Percentiles rank a stretch among this genome's conserved stretches.
These are phyloP conservation scores for Oegoconia quadripuncta DNA, from an alignment of 2,888 invertebrate species.

Conservation along the genomic window DNA sequence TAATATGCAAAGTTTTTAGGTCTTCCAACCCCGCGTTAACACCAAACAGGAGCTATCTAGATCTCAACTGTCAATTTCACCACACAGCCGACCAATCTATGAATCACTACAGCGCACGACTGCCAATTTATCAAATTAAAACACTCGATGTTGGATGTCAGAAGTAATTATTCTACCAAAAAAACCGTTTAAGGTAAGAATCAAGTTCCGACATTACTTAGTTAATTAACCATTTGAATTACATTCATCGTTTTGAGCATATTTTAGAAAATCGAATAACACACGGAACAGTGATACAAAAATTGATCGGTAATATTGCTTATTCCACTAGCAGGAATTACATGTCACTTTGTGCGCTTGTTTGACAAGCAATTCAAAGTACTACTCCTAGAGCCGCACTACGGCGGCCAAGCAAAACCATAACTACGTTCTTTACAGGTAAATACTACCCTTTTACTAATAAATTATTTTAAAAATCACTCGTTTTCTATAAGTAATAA, in stretches of 20 bases:
- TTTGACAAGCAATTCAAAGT: slow-evolving; percentile 58
- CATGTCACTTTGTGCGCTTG: slow-evolving; percentile 65
- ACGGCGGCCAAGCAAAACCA: slow-evolving; percentile 10
- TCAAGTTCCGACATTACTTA: no score
- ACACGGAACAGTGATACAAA: no score
- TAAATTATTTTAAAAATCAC: slow-evolving; percentile 70
- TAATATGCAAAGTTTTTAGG: slow-evolving; percentile 5
- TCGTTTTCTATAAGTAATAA: slow-evolving; percentile 60
- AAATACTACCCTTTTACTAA: slow-evolving; percentile 62
- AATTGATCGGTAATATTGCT: slow-evolving; percentile 51
- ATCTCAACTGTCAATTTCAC: slow-evolving; percentile 6
- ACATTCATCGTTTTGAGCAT: no score
- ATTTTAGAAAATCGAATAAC: no score
- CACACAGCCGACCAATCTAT: no score
- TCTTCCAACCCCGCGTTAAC: slow-evolving; percentile 1
- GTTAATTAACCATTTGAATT: no score
- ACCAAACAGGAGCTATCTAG: neutral
- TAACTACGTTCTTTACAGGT: slow-evolving; percentile 37
- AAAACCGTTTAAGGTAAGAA: no score
- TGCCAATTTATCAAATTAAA: slow-evolving; percentile 11
- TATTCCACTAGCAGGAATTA: slow-evolving; percentile 53
- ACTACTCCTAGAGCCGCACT: slow-evolving; percentile 8
- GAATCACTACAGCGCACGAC: neutral
- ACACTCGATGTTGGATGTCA: no score
- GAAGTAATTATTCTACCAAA: no score